Evolutionary conservation across 2,797 vertebrate genomes (phyloP), one percentile per base, ranked within the genome.

Genomic region (Muscicapa comitata): DNA sequence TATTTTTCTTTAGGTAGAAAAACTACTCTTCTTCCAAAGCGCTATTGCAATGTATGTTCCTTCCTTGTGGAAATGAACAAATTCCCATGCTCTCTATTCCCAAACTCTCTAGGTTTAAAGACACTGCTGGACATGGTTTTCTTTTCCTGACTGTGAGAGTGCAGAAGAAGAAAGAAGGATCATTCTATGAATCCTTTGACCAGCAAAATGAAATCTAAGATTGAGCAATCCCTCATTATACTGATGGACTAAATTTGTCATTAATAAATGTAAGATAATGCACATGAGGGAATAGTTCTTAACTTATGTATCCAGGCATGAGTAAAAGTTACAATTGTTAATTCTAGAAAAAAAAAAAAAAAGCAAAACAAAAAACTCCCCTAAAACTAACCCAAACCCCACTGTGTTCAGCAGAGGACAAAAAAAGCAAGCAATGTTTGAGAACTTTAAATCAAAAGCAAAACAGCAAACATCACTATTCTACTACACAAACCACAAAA

Each of bases 281-380:
- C 5, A 15, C 6, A 10, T 15, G 6, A 24, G 1, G 5, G 1
- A 2, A 1, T 85, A 70, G 25, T 35, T 50, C 50, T 58, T 59
- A 42, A 29, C 8, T 81, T 65, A 59, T 7, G 17, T 57, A 43
- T 77, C 48, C 10, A 50, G 29, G 24, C 10, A 23, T 38, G 54
- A 57, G 17, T 66, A 42, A 9, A 33, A 73, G 17, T 86, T 73
- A 70, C 2, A 65, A 19, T 28, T 68, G 25, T 19, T 83, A 16
- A 6, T 77, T 88, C 11, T 40, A 8, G 42, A 62, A 67, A 29
- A n/a, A 26, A 7, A 7, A 9, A 20, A 21, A 45, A 21, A 21
- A 45, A 45, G 7, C 20, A 23, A n/a, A 6, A 2, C 3, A 25
- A 28, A 81, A 25, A 43, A 2, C 2, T 42, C 0, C 2, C 18